Base-by-base conservation (phyloP, 92 coral and sea anemone species). In the Porites cylindrica region DNA sequence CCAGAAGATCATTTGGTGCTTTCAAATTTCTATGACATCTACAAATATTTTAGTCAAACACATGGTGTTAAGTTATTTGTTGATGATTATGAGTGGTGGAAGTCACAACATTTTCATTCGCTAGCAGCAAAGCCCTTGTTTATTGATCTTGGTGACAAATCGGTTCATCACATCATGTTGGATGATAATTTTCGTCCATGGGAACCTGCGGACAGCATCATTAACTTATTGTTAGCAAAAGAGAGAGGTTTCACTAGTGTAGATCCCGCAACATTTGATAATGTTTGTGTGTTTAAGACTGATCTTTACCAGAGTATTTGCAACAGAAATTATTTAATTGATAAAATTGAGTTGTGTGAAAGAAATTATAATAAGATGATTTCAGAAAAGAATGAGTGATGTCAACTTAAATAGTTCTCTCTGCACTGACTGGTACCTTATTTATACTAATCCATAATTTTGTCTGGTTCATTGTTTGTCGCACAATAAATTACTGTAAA, bases 131-230 rank as follows among this genome's bases (percentile, higher is more conserved):
- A 95, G 51, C 98, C 98, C 12, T 18, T 95, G 68, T 70, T 95
- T 47, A 77, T 93, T 66, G 91, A 95, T 19, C 90, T 84, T 1
- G n/a, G 14, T 29, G 96, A 95, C 53, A 70, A 56, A 1, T 79
- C 91, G 70, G 93, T 90, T 8, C 98, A 95, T 51, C 98, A 95
- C 69, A 90, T 95, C 59, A 71, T 95, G 84, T 95, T 95, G 88
- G 98, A 95, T 70, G 98, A 95, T 60, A 95, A 95, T 72, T 90
- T 95, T 71, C 93, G 98, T 14, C 67, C 94, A 17, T 93, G 93
- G 96, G 89, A 94, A 51, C 94, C 96, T 10, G 80, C 56, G 20
- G 92, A 95, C 56, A 95, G 95, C 60, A 93, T 95, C 66, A 88
- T 95, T 29, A 86, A 93, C 63, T 13, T 86, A 6, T 81, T 88